A percentile compares a stretch with the other conserved stretches of the same genome.
These are phyloP conservation scores for Craterocephalus amniculus DNA, from an alignment of 2,797 vertebrate genomes.

Conservation along the genomic window DNA sequence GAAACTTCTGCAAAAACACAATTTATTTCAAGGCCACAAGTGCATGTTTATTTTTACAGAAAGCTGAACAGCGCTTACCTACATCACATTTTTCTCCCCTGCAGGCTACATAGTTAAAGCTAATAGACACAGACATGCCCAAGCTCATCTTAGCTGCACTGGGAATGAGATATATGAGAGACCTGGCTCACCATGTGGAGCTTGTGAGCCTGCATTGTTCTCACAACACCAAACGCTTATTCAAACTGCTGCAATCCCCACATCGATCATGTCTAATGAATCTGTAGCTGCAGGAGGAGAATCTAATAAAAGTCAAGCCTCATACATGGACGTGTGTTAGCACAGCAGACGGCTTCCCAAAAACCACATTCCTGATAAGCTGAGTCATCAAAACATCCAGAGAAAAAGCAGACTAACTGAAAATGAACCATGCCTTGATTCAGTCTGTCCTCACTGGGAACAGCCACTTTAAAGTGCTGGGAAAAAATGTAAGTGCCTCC, in stretches of 20 bases:
- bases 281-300: conserved; percentile 30
- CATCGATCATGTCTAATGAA: conserved; percentile 27
- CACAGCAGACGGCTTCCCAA: background rate
- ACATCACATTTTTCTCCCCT: conserved; percentile 6
- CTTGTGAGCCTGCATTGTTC: conserved; percentile 22
- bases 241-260: conserved; percentile 16
- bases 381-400: conserved; percentile 14
- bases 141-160: conserved; percentile 21
- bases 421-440: conserved; percentile 23
- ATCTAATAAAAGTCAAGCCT: conserved; percentile 28
- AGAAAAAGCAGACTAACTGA: background rate
- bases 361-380: conserved; percentile 15
- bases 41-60: conserved; percentile 17
- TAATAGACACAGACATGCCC: conserved; percentile 24
- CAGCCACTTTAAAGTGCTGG: background rate
- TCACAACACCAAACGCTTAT: conserved; percentile 17
- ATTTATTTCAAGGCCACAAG: conserved; percentile 19
- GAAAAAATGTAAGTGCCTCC: background rate
- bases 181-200: conserved; percentile 13
- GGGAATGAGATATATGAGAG: conserved; percentile 24
- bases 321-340: background rate
- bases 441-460: conserved; percentile 4
- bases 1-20: conserved; percentile 50
- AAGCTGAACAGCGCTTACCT: background rate
- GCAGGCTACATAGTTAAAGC: conserved; percentile 13